Conservation (phyloP, 2,888 invertebrate species). For the Acronicta leporina region DNA sequence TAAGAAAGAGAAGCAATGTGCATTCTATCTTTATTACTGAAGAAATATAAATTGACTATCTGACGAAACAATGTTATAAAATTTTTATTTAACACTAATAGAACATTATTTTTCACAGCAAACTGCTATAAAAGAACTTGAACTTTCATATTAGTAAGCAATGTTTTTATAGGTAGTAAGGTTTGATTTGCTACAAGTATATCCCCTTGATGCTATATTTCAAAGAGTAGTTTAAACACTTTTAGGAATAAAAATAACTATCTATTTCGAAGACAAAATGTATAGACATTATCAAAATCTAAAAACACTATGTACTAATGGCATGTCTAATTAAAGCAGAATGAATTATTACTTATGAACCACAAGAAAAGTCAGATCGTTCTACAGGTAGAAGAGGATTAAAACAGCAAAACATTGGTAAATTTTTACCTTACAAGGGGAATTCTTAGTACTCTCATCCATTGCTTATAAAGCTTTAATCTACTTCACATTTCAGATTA, state of each 20-base stretch:
- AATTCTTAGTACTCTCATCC: conserved; percentile 85
- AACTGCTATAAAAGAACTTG: conserved; percentile 6
- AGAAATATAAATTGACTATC: conserved; percentile 18
- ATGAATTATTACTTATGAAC: conserved; percentile 46
- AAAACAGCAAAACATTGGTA: conserved; percentile 69
- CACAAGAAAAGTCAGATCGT: conserved; percentile 53
- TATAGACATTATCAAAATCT: conserved; percentile 45
- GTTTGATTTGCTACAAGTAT: conserved; percentile 30
- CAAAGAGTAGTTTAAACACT: conserved; percentile 34
- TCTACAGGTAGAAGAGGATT: conserved; percentile 62
- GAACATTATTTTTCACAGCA: conserved; percentile 27
- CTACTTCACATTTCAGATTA: conserved; percentile 84
- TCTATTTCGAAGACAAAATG: conserved; percentile 33
- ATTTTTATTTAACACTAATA: conserved; percentile 25
- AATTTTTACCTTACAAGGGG: conserved; percentile 87
- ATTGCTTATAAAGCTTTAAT: conserved; percentile 78
- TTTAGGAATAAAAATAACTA: conserved; percentile 30
- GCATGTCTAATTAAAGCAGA: conserved; percentile 54
- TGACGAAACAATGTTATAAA: conserved; percentile 13
- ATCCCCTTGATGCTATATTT: conserved; percentile 55
- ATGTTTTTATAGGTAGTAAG: conserved; percentile 13
- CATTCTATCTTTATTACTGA: conserved; percentile 58
- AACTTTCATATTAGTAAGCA: conserved; percentile 35
- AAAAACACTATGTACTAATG: conserved; percentile 48
- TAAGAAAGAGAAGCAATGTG: conserved; percentile 71